These are phyloP conservation scores for Cerceris ruficornis DNA, from an alignment of 2,888 invertebrate genomes.

Conservation along the genomic window DNA sequence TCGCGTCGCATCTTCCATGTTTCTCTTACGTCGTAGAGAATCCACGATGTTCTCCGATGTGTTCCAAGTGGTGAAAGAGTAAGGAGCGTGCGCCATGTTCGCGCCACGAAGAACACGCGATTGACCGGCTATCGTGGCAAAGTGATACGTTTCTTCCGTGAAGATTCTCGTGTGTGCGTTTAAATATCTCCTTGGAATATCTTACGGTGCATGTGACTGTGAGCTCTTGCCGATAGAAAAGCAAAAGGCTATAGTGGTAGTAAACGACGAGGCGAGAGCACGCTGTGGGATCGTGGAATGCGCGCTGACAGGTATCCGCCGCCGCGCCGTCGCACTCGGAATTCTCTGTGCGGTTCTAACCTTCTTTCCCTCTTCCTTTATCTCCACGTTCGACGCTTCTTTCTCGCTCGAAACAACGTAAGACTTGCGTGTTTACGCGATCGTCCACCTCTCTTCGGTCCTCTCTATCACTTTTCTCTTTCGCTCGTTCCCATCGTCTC, in stretches of 20 bases:
- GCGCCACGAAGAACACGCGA: constrained; percentile 53
- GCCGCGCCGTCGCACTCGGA: constrained; percentile 72
- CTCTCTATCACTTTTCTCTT: constrained; percentile 1
- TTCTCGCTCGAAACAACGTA: constrained; percentile 35
- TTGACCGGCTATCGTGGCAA: constrained; percentile 39
- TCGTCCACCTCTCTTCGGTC: constrained; percentile 40
- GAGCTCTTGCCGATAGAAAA: constrained; percentile 23
- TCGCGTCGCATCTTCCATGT: constrained; percentile 36
- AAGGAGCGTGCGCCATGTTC: constrained; percentile 58
- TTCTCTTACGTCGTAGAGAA: constrained; percentile 9
- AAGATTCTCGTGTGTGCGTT: constrained; percentile 37
- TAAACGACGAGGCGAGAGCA: constrained; percentile 39
- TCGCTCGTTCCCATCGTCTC: neutral
- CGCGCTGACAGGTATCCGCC: constrained; percentile 77
- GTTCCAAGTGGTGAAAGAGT: constrained; percentile 32
- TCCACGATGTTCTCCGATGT: constrained; percentile 9
- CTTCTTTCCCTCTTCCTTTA: constrained; percentile 47
- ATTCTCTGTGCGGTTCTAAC: constrained; percentile 63
- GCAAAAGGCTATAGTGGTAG: constrained; percentile 30
- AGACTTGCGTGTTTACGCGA: constrained; percentile 55
- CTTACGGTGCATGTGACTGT: constrained; percentile 11
- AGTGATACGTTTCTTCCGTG: constrained; percentile 37
- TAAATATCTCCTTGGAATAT: constrained; percentile 32
- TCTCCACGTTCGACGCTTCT: constrained; percentile 21
- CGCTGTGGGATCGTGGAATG: constrained; percentile 75